These are phyloP conservation scores for Neopipo cinnamomea DNA, from an alignment of 2,113 vertebrate genomes.

Conservation along the genomic window DNA sequence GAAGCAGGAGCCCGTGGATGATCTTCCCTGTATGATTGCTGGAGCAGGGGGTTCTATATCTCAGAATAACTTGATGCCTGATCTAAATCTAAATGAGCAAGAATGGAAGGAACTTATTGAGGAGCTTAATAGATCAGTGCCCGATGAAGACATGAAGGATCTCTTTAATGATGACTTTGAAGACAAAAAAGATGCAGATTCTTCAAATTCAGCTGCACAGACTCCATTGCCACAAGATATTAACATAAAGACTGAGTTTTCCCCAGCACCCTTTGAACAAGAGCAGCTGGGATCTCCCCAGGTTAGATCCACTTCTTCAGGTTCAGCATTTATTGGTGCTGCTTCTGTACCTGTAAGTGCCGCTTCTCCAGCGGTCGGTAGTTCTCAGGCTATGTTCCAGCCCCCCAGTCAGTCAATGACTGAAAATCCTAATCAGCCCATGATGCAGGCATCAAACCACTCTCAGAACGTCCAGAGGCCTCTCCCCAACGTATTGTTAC, in stretches of 20 bases:
- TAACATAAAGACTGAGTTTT: conserved; percentile 90
- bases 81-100: conserved; percentile 96
- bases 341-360: conserved; percentile 80
- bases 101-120: conserved; percentile 98
- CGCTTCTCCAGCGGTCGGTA: conserved; percentile 76
- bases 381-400: conserved; percentile 77
- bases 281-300: conserved; percentile 89
- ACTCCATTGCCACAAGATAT: conserved; percentile 80
- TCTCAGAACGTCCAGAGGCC: conserved; percentile 76
- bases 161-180: conserved; percentile 95
- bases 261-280: conserved; percentile 86
- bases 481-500: conserved; percentile 78
- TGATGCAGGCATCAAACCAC: conserved; percentile 77
- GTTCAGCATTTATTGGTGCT: conserved; percentile 80
- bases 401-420: conserved; percentile 66
- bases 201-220: conserved; percentile 75
- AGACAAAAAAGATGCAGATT: conserved; percentile 90
- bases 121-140: conserved; percentile 93
- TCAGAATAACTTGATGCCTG: conserved; percentile 89
- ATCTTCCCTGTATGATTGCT: conserved; percentile 88
- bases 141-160: conserved; percentile 96
- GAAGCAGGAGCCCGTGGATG: conserved; percentile 94
- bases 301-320: conserved; percentile 83
- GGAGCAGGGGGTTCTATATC: conserved; percentile 81
- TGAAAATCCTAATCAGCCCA: conserved; percentile 68